Evolutionary conservation across 2,888 invertebrate species (phyloP), one percentile per base, ranked within the genome.

Genomic region (Drosophila kambysellisi): DNA sequence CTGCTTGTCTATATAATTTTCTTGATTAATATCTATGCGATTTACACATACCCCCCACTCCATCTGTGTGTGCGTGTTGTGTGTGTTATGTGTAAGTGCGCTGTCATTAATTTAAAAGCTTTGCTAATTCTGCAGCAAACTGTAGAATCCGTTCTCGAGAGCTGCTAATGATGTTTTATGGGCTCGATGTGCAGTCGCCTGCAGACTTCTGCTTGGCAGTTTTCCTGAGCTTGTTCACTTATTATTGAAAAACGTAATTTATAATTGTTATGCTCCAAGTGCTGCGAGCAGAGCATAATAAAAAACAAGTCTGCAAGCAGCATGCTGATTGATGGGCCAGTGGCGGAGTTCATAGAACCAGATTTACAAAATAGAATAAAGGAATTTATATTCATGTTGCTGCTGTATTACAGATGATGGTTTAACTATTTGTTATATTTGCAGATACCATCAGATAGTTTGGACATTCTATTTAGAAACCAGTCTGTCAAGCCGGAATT

Each of bases 11-110:
- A 85, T 86, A 86, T 86, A 86, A 86, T 86, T 86, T 86, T 82
- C 85, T 78, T 86, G 90, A 86, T 86, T 88, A 86, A 85, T 85
- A 89, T 89, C 85, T 89, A 85, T 77, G 76, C 72, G 85, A 82
- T 73, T 88, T 85, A 88, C 83, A 85, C 83, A 85, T 64, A n/a
- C 70, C 30, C 35, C 37, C 35, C 37, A 32, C 41, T 15, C 32
- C 3, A 30, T 29, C 17, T 1, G 3, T 51, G 30, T 11, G 17
- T 30, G 30, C 3, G 29, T 20, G 29, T 37, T 8, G 57, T 35
- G 61, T 43, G 56, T 66, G 54, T 53, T 37, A 53, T 37, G 39
- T 62, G 51, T 51, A 71, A 73, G 74, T 71, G 73, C 70, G 59
- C 56, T 52, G 66, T 76, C 89, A 86, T 86, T 86, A 86, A 88